Evolutionary conservation across 1,140 invertebrate genomes (phyloP), one percentile per base, ranked within the genome.

Genomic region (Saxidomus purpurata): DNA sequence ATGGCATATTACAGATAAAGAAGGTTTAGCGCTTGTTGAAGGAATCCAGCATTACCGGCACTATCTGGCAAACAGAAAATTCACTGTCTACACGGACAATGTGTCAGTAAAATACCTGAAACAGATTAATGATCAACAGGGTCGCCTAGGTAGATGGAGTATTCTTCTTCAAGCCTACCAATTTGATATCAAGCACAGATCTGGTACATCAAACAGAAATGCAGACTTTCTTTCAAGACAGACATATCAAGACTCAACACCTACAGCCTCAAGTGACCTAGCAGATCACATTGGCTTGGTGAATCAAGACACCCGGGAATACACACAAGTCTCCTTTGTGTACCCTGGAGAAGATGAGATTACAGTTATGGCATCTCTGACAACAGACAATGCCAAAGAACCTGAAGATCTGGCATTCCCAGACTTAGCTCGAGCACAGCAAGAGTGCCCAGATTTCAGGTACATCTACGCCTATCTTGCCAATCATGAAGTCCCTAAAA

Each of bases 41-140:
- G 81, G 59, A 67, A 31, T 84, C n/a, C 40, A 28, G 13, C 38
- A 84, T 47, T 84, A 28, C 28, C 19, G 36, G 3, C 59, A 47
- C 34, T 67, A 31, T 36, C 63, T 84, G 3, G 34, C 36, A 28
- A n/a, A 38, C 25, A 11, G 36, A 61, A 69, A 47, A 69, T 84
- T 84, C 28, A 84, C 59, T 22, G 1, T 84, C 8, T 36, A 67
- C 38, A 84, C 81, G 9, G 81, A 69, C 38, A 36, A 40, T 22
- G n/a, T 43, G 19, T 28, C 59, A 0, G 31, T 84, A n/a, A 69
- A 38, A 47, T 84, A 47, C 61, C 63, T 80, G n/a, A 89, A 93
- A 31, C 93, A 93, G 2, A 91, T 96, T 4, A 95, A 95, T 89
- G 94, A 96, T 79, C 93, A 95, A 1, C 55, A 84, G 22, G 95